phyloP scores from a whole-genome alignment of 2,113 vertebrate genomes.

The Phalacrocorax aristotelis region DNA sequence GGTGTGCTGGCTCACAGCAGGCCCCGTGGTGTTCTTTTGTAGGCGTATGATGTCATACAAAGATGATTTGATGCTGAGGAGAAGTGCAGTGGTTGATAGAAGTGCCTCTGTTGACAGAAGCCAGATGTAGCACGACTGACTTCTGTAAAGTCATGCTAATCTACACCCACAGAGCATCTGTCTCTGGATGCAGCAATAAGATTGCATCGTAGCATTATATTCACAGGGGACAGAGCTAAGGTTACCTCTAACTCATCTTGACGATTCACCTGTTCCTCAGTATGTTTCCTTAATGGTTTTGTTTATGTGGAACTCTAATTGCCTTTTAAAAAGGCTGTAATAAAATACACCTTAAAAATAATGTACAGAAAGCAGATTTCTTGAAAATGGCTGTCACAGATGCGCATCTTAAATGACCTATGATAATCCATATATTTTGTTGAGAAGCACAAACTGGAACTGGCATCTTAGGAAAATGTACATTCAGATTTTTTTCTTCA shows the following conservation, averaged over 20 bases:
- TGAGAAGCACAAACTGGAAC: background rate
- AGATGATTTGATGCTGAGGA: background rate
- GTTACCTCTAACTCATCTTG: background rate
- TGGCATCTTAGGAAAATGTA: background rate
- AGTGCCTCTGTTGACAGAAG: background rate
- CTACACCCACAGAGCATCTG: background rate
- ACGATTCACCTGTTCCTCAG: background rate
- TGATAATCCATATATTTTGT: background rate
- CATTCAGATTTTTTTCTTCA: background rate
- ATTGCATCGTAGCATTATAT: background rate
- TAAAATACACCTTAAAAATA: background rate
- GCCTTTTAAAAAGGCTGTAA: background rate
- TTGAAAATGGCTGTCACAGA: background rate
- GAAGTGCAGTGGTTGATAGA: background rate
- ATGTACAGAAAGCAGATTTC: background rate
- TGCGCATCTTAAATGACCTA: background rate
- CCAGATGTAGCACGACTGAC: background rate
- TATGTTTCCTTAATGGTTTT: background rate
- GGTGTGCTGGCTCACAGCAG: background rate
- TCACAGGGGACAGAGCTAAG: background rate
- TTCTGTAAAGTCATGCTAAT: background rate
- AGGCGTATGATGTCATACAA: fast-evolving
- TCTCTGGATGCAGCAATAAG: background rate
- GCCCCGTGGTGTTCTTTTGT: fast-evolving
- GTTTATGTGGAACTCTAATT: background rate